These are phyloP conservation scores for Candidula unifasciata DNA, from an alignment of 2,888 invertebrate species.

Conservation along the genomic window DNA sequence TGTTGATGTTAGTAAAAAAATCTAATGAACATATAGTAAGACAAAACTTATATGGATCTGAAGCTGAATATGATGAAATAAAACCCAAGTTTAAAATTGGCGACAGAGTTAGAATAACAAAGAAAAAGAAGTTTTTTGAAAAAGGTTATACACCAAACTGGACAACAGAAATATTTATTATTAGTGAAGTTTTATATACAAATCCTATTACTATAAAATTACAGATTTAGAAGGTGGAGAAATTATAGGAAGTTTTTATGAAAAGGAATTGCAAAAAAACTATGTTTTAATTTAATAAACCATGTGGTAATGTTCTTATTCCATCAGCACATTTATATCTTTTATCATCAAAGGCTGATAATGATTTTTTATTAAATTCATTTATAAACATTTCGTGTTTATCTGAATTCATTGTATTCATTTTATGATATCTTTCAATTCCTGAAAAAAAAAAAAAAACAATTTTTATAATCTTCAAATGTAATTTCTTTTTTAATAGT, in stretches of 20 bases:
- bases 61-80: not conserved
- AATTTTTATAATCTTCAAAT: not conserved
- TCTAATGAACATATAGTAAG: not conserved
- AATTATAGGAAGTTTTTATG: too few relatives aligned
- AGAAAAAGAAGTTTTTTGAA: constrained; percentile 13
- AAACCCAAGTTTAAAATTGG: constrained; percentile 1
- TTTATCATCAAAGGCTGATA: too few relatives aligned
- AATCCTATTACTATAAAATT: too few relatives aligned
- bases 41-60: not conserved
- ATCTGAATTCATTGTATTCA: not conserved
- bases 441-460: not conserved
- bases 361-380: too few relatives aligned
- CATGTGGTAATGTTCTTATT: too few relatives aligned
- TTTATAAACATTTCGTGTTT: too few relatives aligned
- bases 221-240: too few relatives aligned
- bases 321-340: too few relatives aligned
- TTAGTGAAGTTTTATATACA: not conserved
- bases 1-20: constrained; percentile 12
- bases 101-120: constrained; percentile 31
- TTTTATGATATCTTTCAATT: not conserved
- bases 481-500: too few relatives aligned
- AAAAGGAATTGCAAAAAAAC: too few relatives aligned
- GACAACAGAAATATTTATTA: constrained; percentile 16
- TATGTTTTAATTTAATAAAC: too few relatives aligned
- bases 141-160: constrained; percentile 11